Evolutionary conservation across 2,888 invertebrate genomes (phyloP).

Genomic region (Galerucella nymphaeae): DNA sequence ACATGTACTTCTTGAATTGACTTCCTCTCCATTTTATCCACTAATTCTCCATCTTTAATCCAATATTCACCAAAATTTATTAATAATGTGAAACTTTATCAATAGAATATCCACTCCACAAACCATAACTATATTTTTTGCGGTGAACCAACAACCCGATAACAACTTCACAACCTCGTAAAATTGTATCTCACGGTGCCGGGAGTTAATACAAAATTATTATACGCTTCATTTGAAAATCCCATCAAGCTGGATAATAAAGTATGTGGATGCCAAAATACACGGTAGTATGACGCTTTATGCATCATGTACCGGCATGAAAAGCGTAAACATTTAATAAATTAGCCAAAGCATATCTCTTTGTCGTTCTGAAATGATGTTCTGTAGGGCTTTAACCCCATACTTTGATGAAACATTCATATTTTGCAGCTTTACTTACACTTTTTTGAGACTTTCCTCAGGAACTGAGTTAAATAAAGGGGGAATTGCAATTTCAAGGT

Average conservation of each 20-base stretch:
- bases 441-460: too few relatives aligned
- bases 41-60: background rate
- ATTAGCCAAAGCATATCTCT: constrained; percentile 42
- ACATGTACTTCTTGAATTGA: background rate
- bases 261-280: constrained; percentile 22
- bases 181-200: constrained; percentile 4
- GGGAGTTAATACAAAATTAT: constrained; percentile 30
- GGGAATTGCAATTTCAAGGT: background rate
- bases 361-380: constrained; percentile 27
- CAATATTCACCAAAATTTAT: background rate
- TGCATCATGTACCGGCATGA: constrained; percentile 40
- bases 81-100: background rate
- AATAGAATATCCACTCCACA: background rate
- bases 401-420: background rate
- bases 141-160: background rate
- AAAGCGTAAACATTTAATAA: constrained; percentile 49
- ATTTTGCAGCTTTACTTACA: too few relatives aligned
- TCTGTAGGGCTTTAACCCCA: background rate
- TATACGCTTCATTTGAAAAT: constrained; percentile 39
- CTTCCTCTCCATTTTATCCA: background rate
- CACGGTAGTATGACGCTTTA: constrained; percentile 3
- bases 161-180: constrained; percentile 2
- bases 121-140: background rate
- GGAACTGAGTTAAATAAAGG: too few relatives aligned
- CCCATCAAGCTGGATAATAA: constrained; percentile 42